Percentiles rank a stretch among this genome's conserved stretches.
Conservation (phyloP, 2,888 invertebrate genomes). For the Noctua fimbriata region DNA sequence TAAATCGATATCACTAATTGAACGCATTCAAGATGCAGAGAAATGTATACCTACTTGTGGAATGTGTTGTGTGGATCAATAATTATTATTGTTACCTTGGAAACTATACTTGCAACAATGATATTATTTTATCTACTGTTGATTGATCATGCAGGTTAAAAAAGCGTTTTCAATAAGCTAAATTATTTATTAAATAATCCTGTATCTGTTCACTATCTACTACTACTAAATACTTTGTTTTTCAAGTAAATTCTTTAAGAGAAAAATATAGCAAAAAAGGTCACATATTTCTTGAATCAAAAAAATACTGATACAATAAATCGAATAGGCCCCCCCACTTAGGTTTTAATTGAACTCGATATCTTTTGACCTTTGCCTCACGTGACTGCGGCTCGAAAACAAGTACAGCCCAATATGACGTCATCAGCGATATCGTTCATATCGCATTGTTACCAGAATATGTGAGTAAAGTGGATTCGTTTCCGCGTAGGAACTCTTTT, state of each 20-base stretch:
- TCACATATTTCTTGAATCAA: conserved; percentile 1
- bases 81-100: neutral
- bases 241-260: neutral
- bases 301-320: conserved; percentile 45
- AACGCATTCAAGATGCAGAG: neutral
- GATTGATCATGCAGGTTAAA: neutral
- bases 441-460: conserved; percentile 20
- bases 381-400: conserved; percentile 59
- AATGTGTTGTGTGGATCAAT: neutral
- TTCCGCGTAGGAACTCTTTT: conserved; percentile 56
- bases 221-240: neutral
- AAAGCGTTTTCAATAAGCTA: neutral
- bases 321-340: conserved; percentile 26
- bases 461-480: conserved; percentile 19
- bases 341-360: conserved; percentile 48
- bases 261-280: neutral
- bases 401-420: conserved; percentile 56
- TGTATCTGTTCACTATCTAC: neutral
- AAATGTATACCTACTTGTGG: neutral
- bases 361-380: conserved; percentile 58
- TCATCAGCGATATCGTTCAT: conserved; percentile 41
- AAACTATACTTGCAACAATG: neutral
- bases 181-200: neutral
- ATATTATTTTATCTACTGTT: neutral
- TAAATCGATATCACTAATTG: conserved; percentile 33